A percentile compares a stretch with the other conserved stretches of the same genome.
Conservation (phyloP, 2,888 invertebrate genomes). For the Erebia ligea region DNA sequence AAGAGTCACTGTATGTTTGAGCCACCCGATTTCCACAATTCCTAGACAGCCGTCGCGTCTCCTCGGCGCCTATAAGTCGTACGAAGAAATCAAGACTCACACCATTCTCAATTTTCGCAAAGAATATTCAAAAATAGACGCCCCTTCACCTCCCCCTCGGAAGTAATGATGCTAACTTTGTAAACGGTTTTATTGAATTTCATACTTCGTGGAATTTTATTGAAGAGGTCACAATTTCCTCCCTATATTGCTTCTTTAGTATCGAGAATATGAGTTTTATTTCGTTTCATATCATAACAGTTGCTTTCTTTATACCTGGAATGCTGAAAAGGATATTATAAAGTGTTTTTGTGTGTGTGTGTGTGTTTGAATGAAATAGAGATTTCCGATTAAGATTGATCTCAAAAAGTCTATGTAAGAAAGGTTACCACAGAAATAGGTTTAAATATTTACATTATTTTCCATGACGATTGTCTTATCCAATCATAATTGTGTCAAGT, state of each 20-base stretch:
- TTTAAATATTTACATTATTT: neutral
- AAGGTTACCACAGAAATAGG: neutral
- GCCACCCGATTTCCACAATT: conserved; percentile 10
- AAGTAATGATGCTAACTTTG: conserved; percentile 74
- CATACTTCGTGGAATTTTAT: conserved; percentile 66
- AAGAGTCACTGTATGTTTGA: neutral
- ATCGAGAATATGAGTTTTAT: conserved; percentile 22
- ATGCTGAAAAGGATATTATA: neutral
- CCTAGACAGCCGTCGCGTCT: conserved; percentile 25
- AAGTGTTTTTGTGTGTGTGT: neutral
- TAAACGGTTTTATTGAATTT: conserved; percentile 70
- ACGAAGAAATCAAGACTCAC: conserved; percentile 23
- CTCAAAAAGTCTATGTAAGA: neutral
- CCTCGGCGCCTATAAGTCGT: conserved; percentile 51
- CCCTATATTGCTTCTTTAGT: conserved; percentile 37
- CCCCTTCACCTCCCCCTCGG: conserved; percentile 49
- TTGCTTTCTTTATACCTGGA: conserved; percentile 7
- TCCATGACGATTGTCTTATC: neutral
- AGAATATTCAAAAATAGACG: conserved; percentile 65
- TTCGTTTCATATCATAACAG: conserved; percentile 18
- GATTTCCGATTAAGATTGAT: neutral
- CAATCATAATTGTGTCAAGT: neutral
- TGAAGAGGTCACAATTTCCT: conserved; percentile 61
- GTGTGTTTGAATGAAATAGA: neutral
- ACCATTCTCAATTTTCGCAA: conserved; percentile 54